Evolutionary conservation across 2,113 vertebrate genomes (phyloP).

Genomic region (Uropsilus gracilis): DNA sequence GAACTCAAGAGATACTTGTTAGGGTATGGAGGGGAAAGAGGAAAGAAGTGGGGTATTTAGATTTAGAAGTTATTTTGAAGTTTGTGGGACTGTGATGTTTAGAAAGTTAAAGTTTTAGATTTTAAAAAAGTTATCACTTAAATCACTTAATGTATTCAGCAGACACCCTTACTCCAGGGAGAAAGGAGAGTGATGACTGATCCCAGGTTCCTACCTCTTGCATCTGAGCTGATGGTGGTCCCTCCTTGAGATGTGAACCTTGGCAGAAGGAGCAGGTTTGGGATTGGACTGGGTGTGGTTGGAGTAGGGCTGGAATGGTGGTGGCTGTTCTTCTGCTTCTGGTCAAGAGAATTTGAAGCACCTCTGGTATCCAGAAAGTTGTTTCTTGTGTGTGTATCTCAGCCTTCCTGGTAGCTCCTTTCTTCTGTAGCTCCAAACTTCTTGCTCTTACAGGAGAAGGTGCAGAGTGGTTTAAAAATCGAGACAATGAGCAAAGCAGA

Average conservation of each 20-base stretch:
- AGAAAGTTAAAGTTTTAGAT: background rate
- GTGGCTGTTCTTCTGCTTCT: background rate
- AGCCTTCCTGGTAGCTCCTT: background rate
- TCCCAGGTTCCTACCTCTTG: background rate
- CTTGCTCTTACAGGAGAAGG: conserved; percentile 31
- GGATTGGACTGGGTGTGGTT: background rate
- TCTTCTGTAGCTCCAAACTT: background rate
- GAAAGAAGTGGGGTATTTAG: background rate
- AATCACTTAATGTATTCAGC: background rate
- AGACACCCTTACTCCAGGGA: background rate
- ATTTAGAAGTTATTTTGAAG: conserved; percentile 20
- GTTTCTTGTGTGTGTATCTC: background rate
- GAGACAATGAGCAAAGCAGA: background rate
- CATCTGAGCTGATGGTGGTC: background rate
- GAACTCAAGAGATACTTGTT: background rate
- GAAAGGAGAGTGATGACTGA: background rate
- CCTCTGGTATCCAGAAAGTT: background rate
- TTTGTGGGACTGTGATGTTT: background rate
- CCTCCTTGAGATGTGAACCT: background rate
- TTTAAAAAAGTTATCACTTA: background rate
- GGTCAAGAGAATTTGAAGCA: background rate
- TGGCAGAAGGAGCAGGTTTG: background rate
- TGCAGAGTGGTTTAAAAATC: conserved; percentile 11
- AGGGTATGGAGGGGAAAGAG: background rate
- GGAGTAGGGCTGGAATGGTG: too few relatives aligned